Evolutionary conservation across 2,113 vertebrate species (phyloP).

Genomic region (Myxocyprinus asiaticus): DNA sequence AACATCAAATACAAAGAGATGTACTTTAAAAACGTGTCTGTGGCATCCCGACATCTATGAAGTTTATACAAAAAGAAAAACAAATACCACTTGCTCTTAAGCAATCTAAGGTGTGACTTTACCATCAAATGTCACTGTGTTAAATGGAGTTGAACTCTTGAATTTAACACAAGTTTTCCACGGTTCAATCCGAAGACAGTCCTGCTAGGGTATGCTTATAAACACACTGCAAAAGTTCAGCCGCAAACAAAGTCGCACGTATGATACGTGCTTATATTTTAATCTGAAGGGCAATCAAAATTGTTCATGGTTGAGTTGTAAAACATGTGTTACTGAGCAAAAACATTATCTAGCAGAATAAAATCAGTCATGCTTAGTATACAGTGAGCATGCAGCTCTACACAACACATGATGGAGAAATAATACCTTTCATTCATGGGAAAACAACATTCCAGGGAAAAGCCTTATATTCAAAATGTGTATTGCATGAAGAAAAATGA

Average conservation of each 20-base stretch:
- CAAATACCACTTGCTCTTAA: background rate
- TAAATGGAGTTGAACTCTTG: conserved; percentile 1
- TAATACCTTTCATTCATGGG: conserved; percentile 52
- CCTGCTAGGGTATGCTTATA: conserved; percentile 25
- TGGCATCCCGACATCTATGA: background rate
- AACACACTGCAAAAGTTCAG: conserved; percentile 27
- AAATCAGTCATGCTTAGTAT: conserved; percentile 54
- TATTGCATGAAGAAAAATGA: conserved; percentile 2
- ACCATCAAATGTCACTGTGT: conserved; percentile 50
- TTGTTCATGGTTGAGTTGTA: conserved; percentile 59
- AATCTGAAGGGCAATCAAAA: conserved; percentile 60
- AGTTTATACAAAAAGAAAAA: background rate
- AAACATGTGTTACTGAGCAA: conserved; percentile 60
- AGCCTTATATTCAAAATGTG: background rate
- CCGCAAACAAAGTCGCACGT: background rate
- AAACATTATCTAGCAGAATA: conserved; percentile 57
- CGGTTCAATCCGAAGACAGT: background rate
- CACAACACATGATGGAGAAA: conserved; percentile 53
- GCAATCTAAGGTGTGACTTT: conserved; percentile 39
- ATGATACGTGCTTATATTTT: conserved; percentile 52
- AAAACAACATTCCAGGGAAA: conserved; percentile 38
- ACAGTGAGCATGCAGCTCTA: conserved; percentile 49
- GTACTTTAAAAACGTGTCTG: background rate
- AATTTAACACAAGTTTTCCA: background rate
- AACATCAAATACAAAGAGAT: too few relatives aligned